These are phyloP conservation scores for Ichneumon xanthorius DNA, from an alignment of 2,888 invertebrate species.

Conservation along the genomic window DNA sequence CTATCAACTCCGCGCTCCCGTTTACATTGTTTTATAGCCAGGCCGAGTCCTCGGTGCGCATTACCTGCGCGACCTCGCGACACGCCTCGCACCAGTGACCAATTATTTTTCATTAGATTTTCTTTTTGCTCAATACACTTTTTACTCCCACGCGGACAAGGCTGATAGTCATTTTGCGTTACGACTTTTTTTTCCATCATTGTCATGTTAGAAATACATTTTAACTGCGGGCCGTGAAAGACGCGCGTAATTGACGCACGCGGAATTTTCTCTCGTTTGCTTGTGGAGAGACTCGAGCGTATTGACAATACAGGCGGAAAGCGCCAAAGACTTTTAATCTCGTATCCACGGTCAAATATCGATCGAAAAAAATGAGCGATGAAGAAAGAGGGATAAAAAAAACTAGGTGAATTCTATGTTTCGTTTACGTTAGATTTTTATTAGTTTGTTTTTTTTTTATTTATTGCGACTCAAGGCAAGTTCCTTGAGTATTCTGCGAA, in stretches of 20 bases:
- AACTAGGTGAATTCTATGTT: background rate
- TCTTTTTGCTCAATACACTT: background rate
- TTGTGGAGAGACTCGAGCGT: background rate
- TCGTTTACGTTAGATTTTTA: background rate
- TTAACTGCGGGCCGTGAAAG: background rate
- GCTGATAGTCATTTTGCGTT: background rate
- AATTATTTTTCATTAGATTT: slow-evolving; percentile 3
- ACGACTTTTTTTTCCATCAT: background rate
- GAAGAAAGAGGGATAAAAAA: background rate
- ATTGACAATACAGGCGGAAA: background rate
- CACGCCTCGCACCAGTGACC: background rate
- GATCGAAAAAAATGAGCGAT: background rate
- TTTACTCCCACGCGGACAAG: background rate
- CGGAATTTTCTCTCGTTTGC: background rate
- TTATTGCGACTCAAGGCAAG: slow-evolving; percentile 70
- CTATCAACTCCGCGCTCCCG: slow-evolving; percentile 3
- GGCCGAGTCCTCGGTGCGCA: slow-evolving; percentile 1
- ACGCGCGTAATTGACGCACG: background rate
- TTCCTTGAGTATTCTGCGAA: slow-evolving; percentile 78
- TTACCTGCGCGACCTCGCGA: background rate
- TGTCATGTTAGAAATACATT: background rate
- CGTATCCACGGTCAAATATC: background rate
- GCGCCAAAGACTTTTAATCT: background rate
- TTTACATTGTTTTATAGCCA: slow-evolving; percentile 14
- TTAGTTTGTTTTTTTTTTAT: background rate